Base-by-base conservation (phyloP, 2,113 vertebrate genomes). In the Macrotis lagotis region DNA sequence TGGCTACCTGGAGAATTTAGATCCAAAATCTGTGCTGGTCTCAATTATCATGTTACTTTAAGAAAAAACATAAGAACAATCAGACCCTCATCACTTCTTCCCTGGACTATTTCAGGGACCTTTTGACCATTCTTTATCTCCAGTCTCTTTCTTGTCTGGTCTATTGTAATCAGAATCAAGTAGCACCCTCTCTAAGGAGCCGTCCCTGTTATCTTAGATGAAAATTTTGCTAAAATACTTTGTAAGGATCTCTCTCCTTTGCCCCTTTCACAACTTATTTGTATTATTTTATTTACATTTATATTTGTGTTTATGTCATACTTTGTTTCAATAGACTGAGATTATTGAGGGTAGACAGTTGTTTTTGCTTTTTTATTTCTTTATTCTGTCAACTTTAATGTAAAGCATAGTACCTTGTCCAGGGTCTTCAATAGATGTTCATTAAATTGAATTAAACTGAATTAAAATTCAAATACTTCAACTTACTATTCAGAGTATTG, bases 31-130 rank as follows among this genome's bases (percentile, higher is more conserved):
- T 83, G 66, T 44, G 44, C 19, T 83, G 66, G n/a, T 83, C 66
- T 83, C 66, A 83, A 83, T 83, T 83, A 83, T 83, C 66, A 83
- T 83, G 66, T 83, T 83, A 83, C 44, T 83, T 83, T 83, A 83
- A 9, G 10, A 7, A n/a, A 44, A 83, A 44, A 83, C 12, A 31
- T 66, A n/a, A 83, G 19, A 44, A 44, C 66, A 83, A 44, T 83
- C n/a, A 44, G 3, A n/a, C 37, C n/a, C 66, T 83, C 66, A 44
- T 83, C 66, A 83, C 19, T n/a, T 83, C 19, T 44, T n/a, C 6
- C 2, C 19, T 83, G n/a, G 37, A 24, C n/a, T 83, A 83, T 7
- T 83, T 6, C n/a, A 44, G 44, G 22, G 44, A 19, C 28, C 55
- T 37, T 44, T 2, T 83, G 37, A 83, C 7, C 8, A 16, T 83